A percentile compares a stretch with the other conserved stretches of the same genome.
Evolutionary conservation across 2,113 vertebrate species (phyloP).

Genomic region (Electrona antarctica): DNA sequence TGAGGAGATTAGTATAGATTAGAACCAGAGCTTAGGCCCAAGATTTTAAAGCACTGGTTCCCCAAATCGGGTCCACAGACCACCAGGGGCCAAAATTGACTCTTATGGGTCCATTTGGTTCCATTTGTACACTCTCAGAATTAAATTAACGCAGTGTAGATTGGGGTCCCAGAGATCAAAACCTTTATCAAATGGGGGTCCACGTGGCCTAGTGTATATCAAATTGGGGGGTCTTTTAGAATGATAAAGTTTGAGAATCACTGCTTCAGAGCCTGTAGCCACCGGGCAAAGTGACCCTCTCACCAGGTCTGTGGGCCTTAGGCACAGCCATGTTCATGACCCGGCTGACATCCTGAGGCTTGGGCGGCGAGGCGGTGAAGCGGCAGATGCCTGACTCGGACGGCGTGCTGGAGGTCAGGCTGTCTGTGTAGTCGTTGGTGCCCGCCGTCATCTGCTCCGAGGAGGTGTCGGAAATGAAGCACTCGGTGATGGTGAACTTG

Average conservation of each 20-base stretch:
- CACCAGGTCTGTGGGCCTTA: conserved; percentile 98
- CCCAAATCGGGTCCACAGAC: too few species aligned
- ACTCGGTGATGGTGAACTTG: conserved; percentile 99
- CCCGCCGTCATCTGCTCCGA: conserved; percentile 97
- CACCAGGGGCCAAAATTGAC: too few species aligned
- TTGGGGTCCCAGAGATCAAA: too few species aligned
- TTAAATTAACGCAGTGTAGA: too few species aligned
- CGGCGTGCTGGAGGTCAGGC: conserved; percentile 96
- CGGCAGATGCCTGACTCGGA: conserved; percentile 98
- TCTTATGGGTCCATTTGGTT: too few species aligned
- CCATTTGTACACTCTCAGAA: too few species aligned
- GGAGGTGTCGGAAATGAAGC: conserved; percentile 98
- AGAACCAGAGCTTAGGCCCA: not conserved
- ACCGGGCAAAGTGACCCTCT: conserved; percentile 47
- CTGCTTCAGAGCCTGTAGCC: not conserved
- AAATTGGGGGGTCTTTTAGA: too few species aligned
- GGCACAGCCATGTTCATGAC: conserved; percentile 97
- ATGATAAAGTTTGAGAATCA: too few species aligned
- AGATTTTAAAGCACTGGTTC: not conserved
- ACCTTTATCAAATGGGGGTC: too few species aligned
- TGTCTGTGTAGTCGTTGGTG: conserved; percentile 99
- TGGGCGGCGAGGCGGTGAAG: conserved; percentile 96
- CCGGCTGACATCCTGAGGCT: conserved; percentile 94
- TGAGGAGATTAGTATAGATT: conserved; percentile 1
- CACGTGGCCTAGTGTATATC: too few species aligned